phyloP scores from a whole-genome alignment of 2,888 invertebrate species.

The Anodontia alba region DNA sequence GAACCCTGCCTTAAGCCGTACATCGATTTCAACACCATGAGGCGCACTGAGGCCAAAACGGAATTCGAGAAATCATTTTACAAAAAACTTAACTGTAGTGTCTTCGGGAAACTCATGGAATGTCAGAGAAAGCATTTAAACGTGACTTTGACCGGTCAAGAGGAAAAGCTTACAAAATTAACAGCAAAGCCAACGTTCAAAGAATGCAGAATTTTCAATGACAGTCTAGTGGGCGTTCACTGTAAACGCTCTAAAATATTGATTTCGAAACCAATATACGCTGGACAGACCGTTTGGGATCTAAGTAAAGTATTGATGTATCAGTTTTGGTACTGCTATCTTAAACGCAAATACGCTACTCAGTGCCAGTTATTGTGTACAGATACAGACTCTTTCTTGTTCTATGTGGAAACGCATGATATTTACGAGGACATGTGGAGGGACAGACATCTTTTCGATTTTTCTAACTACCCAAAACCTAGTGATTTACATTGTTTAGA shows the following conservation, averaged over 20 bases:
- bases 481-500: background rate
- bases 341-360: conserved; percentile 16
- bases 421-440: conserved; percentile 18
- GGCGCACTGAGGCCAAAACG: background rate
- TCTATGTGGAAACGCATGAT: conserved; percentile 14
- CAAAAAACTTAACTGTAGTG: conserved; percentile 7
- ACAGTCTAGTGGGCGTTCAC: conserved; percentile 1
- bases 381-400: conserved; percentile 18
- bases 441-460: conserved; percentile 14
- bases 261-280: conserved; percentile 5
- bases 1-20: conserved; percentile 15
- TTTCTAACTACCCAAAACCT: conserved; percentile 1
- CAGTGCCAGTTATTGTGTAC: conserved; percentile 1
- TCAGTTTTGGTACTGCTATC: conserved; percentile 8
- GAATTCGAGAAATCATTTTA: conserved; percentile 16
- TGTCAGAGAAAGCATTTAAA: background rate
- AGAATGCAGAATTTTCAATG: conserved; percentile 16
- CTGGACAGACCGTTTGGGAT: conserved; percentile 10
- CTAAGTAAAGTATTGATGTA: conserved; percentile 17
- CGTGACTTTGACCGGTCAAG: background rate
- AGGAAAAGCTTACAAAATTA: background rate
- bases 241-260: background rate
- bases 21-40: conserved; percentile 4
- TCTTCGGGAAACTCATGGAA: conserved; percentile 20
- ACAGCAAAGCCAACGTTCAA: conserved; percentile 16